Evolutionary conservation across 2,888 invertebrate genomes (phyloP).

Genomic region (Epistrophella euchroma): DNA sequence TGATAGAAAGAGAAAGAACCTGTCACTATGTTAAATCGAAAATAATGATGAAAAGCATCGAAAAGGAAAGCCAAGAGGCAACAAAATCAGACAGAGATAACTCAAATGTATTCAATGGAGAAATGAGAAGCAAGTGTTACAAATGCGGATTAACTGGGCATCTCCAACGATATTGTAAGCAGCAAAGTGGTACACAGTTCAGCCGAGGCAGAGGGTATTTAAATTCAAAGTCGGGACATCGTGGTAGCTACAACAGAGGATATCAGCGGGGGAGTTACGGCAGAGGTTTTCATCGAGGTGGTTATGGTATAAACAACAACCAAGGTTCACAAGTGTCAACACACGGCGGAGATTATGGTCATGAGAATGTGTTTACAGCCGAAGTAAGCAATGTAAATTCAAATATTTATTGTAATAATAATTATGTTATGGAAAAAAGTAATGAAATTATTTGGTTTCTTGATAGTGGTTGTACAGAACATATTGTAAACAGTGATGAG

Average conservation of each 20-base stretch:
- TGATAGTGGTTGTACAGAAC: too few relatives aligned
- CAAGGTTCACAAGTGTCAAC: conserved; percentile 11
- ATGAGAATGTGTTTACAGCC: conserved; percentile 16
- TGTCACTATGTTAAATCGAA: conserved; percentile 40
- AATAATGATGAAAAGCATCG: conserved; percentile 27
- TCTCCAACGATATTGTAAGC: conserved; percentile 16
- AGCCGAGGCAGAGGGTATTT: conserved; percentile 8
- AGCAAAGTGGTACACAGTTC: conserved; percentile 12
- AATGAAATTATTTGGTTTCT: conserved; percentile 47
- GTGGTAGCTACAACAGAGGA: conserved; percentile 6
- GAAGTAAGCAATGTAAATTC: conserved; percentile 8
- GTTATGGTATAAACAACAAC: conserved; percentile 5
- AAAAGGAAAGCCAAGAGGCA: conserved; percentile 24
- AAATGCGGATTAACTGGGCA: conserved; percentile 31
- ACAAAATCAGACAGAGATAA: conserved; percentile 26
- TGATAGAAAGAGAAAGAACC: conserved; percentile 41
- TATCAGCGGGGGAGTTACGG: conserved; percentile 26
- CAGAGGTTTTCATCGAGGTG: conserved; percentile 29
- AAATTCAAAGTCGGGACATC: conserved; percentile 14
- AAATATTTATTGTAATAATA: conserved; percentile 25
- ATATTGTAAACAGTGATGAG: too few relatives aligned
- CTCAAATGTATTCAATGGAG: conserved; percentile 34
- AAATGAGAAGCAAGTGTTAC: conserved; percentile 25
- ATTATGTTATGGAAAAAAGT: conserved; percentile 29
- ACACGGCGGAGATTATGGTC: conserved; percentile 16